Conservation (phyloP, 2,113 vertebrate genomes). For the Halcyon senegalensis region DNA sequence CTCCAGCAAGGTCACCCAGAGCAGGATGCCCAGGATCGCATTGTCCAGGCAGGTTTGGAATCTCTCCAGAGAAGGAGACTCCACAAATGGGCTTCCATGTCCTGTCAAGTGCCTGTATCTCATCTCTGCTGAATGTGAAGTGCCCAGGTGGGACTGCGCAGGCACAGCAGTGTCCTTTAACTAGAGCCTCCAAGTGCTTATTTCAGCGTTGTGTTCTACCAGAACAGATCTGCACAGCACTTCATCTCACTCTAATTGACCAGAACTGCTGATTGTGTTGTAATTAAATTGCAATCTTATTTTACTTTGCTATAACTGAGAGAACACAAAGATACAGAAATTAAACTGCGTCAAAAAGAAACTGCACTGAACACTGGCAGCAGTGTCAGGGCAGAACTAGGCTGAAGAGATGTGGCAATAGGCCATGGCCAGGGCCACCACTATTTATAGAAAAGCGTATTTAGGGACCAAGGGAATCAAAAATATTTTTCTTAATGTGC, state of each 20-base stretch:
- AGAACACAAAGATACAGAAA: background rate
- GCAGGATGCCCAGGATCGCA: background rate
- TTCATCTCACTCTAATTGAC: slow-evolving; percentile 3
- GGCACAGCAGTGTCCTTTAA: background rate
- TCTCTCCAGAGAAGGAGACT: background rate
- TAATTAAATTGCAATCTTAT: slow-evolving; percentile 9
- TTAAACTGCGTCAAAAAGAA: background rate
- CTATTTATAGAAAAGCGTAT: background rate
- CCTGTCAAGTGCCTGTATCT: background rate
- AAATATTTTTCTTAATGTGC: background rate
- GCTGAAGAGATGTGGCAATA: background rate
- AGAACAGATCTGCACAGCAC: background rate
- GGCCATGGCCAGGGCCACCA: background rate
- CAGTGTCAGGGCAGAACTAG: background rate
- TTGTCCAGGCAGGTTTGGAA: too few relatives aligned
- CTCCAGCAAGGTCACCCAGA: background rate
- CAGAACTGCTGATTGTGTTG: background rate
- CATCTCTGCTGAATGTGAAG: background rate
- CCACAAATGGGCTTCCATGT: background rate
- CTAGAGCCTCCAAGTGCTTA: background rate
- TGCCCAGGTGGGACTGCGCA: background rate
- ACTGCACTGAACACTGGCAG: background rate
- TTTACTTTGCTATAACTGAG: background rate
- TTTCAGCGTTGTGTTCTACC: background rate
- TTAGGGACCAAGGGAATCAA: background rate